phyloP scores from a whole-genome alignment of 2,113 vertebrate genomes.

The Psammodynastes pulverulentus region DNA sequence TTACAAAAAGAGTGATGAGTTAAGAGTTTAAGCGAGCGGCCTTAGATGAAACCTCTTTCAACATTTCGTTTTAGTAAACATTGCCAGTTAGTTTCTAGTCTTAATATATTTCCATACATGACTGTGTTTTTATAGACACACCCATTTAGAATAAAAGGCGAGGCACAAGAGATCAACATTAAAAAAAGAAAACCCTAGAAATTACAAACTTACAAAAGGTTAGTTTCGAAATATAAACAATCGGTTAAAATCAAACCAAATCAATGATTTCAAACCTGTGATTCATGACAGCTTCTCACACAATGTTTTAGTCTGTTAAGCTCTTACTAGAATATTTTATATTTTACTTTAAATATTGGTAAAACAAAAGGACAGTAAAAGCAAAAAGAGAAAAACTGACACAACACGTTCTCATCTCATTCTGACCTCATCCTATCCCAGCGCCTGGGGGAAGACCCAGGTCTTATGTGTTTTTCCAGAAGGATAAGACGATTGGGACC shows the following conservation, averaged over 20 bases:
- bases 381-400: neutral
- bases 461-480: neutral
- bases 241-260: neutral
- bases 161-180: neutral
- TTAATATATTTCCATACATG: neutral
- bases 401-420: neutral
- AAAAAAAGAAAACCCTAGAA: neutral
- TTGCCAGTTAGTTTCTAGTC: neutral
- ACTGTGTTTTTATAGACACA: neutral
- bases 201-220: neutral
- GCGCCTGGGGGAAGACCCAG: neutral
- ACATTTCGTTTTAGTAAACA: neutral
- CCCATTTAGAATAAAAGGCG: neutral
- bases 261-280: neutral
- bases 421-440: neutral
- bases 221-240: neutral
- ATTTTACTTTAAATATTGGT: neutral
- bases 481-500: neutral
- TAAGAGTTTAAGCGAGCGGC: too few species aligned
- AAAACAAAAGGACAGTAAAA: neutral
- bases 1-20: neutral
- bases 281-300: neutral
- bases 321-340: neutral
- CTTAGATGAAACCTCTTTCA: neutral
- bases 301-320: neutral